phyloP scores from a whole-genome alignment of 1,140 invertebrate species.

The Drosophila micromelanica region DNA sequence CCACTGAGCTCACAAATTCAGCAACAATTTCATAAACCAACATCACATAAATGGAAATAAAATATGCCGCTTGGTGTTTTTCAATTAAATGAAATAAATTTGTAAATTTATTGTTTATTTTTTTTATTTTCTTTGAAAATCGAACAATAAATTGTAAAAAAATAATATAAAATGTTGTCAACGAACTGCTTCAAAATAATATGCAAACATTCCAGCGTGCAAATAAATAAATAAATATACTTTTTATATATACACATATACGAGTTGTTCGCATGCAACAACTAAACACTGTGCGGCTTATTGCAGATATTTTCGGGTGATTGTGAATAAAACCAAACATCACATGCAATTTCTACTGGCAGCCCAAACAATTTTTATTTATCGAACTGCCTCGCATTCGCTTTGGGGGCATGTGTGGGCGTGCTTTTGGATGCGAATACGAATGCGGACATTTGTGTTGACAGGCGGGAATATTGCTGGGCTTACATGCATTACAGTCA shows the following conservation, averaged over 20 bases:
- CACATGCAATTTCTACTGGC: constrained; percentile 32
- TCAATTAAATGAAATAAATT: constrained; percentile 56
- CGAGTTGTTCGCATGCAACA: constrained; percentile 7
- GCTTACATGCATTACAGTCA: constrained; percentile 34
- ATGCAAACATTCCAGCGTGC: constrained; percentile 18
- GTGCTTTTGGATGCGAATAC: neutral
- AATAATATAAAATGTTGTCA: constrained; percentile 9
- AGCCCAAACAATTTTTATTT: constrained; percentile 32
- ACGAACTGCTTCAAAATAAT: constrained; percentile 20
- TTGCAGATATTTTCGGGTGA: constrained; percentile 15
- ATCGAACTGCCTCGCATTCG: constrained; percentile 34
- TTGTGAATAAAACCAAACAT: constrained; percentile 44
- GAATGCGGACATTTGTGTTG: constrained; percentile 23
- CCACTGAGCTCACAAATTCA: neutral
- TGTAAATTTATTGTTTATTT: constrained; percentile 34
- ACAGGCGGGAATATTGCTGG: constrained; percentile 18
- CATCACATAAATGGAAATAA: constrained; percentile 2
- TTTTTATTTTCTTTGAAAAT: constrained; percentile 42
- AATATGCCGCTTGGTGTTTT: constrained; percentile 46
- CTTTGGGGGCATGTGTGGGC: constrained; percentile 9
- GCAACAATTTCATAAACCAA: constrained; percentile 8
- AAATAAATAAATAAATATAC: constrained; percentile 36
- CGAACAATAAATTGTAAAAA: constrained; percentile 45
- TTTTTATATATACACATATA: constrained; percentile 6
- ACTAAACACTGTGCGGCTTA: constrained; percentile 23